Evolutionary conservation across 2,113 vertebrate genomes (phyloP).

Genomic region (Sakesphorus luctuosus): DNA sequence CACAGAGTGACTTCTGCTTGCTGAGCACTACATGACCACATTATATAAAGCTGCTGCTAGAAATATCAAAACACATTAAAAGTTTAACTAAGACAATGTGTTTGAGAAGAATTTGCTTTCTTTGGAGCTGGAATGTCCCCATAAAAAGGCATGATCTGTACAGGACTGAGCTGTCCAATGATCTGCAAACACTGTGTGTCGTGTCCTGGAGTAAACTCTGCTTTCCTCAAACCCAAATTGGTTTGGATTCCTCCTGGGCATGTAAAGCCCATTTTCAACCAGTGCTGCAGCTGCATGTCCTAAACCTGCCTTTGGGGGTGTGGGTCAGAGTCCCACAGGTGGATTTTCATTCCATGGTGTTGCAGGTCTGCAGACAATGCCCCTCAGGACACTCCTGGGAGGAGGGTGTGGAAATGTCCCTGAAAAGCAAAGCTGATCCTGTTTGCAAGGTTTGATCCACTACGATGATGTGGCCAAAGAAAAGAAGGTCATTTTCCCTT

Average conservation of each 20-base stretch:
- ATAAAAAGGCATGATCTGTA: conserved; percentile 78
- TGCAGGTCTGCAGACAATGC: neutral
- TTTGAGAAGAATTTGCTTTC: conserved; percentile 78
- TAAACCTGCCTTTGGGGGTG: neutral
- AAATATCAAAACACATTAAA: conserved; percentile 73
- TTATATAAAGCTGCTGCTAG: conserved; percentile 70
- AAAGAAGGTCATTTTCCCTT: rapidly evolving
- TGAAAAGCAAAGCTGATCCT: neutral
- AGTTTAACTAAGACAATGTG: conserved; percentile 75
- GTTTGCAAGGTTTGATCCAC: neutral
- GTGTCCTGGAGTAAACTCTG: conserved; percentile 67
- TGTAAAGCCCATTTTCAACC: conserved; percentile 16
- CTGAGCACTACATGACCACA: conserved; percentile 17
- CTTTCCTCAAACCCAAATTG: conserved; percentile 62
- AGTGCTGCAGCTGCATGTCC: neutral
- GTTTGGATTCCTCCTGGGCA: conserved; percentile 51
- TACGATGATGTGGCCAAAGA: neutral
- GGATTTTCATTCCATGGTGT: neutral
- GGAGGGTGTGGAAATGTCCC: neutral
- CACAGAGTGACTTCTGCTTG: conserved; percentile 21
- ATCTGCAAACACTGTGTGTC: conserved; percentile 35
- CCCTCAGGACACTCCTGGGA: neutral
- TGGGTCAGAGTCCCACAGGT: neutral
- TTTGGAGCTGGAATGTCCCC: conserved; percentile 75
- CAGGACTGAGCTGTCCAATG: conserved; percentile 37